Evolutionary conservation across 2,888 invertebrate genomes (phyloP), one percentile per base, ranked within the genome.

Genomic region (Plemyria rubiginata): DNA sequence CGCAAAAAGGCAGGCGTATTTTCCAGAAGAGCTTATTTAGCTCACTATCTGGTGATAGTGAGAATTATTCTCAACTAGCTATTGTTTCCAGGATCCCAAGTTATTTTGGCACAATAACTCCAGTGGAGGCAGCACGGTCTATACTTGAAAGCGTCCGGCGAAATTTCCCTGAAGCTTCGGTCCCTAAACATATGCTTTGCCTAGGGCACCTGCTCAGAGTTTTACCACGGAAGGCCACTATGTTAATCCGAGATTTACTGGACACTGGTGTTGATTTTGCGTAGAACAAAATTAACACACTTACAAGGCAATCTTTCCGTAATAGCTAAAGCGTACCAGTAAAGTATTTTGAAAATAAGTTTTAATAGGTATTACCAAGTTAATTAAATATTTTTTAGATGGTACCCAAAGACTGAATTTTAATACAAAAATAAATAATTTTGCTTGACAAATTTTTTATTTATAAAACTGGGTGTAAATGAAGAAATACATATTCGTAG

Each of bases 181-280:
- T 95, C 9, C 95, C 95, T 0, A 93, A 93, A 67, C 94, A 94
- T 76, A 77, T 95, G 52, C 76, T 95, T 5, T 94, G 93, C 72
- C 82, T 95, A 15, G 94, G 94, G 4, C 94, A 94, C 71, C 74
- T 94, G 5, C 82, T 94, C 40, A 93, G 94, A 74, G 90, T 95
- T 62, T 79, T 95, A 60, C 95, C 95, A 4, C 89, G 94, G 69
- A 93, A 93, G 66, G 94, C 94, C 40, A 94, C 94, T 2, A 89
- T 94, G 15, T 90, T 94, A 79, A 86, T 95, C 48, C 87, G 95
- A 68, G 95, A 95, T 74, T 82, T 95, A 52, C 79, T 95, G 32
- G 95, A 95, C 70, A 95, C 94, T 4, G 95, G 95, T 28, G 94
- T 95, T 40, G 95, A 95, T 85, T 95, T 95, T 82, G 94, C 93